Percentiles rank a stretch among this genome's conserved stretches.
phyloP scores from a whole-genome alignment of 2,113 vertebrate genomes.

The Microtus ochrogaster region DNA sequence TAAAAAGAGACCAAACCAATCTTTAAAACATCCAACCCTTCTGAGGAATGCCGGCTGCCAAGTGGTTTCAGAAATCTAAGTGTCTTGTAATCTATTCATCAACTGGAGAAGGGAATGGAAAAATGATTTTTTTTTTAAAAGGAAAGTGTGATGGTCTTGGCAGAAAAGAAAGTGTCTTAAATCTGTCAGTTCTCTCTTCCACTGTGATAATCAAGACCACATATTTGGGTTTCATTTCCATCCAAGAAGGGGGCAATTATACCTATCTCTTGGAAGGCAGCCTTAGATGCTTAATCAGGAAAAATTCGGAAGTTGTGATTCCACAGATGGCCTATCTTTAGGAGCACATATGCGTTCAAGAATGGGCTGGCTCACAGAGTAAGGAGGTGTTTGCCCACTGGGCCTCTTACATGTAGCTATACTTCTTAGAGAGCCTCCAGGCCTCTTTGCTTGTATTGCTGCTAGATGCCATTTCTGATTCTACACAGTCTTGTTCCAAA shows the following conservation, averaged over 20 bases:
- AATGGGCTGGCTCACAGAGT: constrained; percentile 37
- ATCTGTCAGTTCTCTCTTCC: constrained; percentile 45
- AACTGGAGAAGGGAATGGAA: constrained; percentile 70
- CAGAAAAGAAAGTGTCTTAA: constrained; percentile 58
- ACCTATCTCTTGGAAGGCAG: constrained; percentile 53
- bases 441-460: constrained; percentile 7
- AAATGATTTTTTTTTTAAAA: constrained; percentile 58
- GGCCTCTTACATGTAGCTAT: not conserved
- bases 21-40: constrained; percentile 44
- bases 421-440: not conserved
- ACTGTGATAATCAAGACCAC: constrained; percentile 70
- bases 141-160: constrained; percentile 59
- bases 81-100: constrained; percentile 69
- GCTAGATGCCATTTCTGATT: constrained; percentile 31
- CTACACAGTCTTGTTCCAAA: not conserved
- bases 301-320: constrained; percentile 53
- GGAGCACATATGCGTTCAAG: constrained; percentile 32
- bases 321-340: constrained; percentile 49
- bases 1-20: constrained; percentile 64
- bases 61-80: constrained; percentile 59
- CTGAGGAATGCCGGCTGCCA: constrained; percentile 49
- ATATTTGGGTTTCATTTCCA: constrained; percentile 60
- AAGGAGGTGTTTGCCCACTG: constrained; percentile 48
- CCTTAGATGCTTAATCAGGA: constrained; percentile 48
- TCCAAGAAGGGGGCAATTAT: constrained; percentile 36